Base-by-base conservation (phyloP, 2,113 vertebrate species). In the Coracopsis vasa region DNA sequence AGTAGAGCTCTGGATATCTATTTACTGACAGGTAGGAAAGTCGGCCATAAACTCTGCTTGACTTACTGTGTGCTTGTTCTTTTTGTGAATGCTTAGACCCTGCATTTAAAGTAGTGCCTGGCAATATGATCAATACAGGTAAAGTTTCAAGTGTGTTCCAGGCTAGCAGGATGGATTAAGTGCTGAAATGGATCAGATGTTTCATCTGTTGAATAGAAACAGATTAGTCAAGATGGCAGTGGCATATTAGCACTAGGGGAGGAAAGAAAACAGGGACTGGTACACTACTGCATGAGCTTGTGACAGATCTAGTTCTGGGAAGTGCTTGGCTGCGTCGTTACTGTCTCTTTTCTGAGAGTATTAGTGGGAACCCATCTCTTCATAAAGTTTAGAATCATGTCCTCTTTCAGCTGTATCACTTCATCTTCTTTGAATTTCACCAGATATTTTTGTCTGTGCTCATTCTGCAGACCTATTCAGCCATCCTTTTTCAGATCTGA, bases 81-180 rank as follows among this genome's bases (percentile, higher is more conserved):
- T 86, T 67, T 53, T 80, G 72, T 44, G 65, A 60, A 28, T 75
- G 62, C 62, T 66, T 64, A n/a, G n/a, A 11, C 60, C 41, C 23
- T 86, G 82, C 82, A 80, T 95, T 80, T 95, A n/a, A 92, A 91
- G 56, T 86, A 47, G 72, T 33, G 42, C 51, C 25, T 53, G 82
- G 90, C 82, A 90, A 95, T 90, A 9, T 51, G 74, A 93, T 93
- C 82, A 66, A 88, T 80, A 60, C 60, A 94, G 95, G 86, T 96
- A 86, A 86, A 81, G 88, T 94, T 96, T 96, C 88, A 93, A 33
- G 60, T 19, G 54, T 82, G 64, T 90, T 92, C 92, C 79, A 53
- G 85, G 35, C 42, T 35, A 51, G 58, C 66, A 58, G 87, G 35
- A 28, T 80, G 88, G 64, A 70, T 91, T 44, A 86, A 92, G 10